Base-by-base conservation (phyloP, 2,113 vertebrate genomes). In the Atherinomorus stipes region DNA sequence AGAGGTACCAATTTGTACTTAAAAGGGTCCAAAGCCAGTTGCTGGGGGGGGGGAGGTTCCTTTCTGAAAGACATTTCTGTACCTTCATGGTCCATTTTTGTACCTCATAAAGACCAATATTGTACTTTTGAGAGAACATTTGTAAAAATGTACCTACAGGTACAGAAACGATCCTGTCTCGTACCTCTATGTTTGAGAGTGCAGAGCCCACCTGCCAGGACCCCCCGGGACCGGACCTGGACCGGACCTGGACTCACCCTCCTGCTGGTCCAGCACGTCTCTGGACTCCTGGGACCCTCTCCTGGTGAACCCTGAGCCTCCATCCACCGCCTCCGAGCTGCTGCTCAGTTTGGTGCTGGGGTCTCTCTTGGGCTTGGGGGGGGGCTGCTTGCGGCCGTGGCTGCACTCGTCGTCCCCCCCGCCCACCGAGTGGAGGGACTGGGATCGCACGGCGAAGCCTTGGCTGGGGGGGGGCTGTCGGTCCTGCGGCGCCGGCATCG, bases 311-410 rank as follows among this genome's bases (percentile, higher is more conserved):
- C 63, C 86, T 1, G 92, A 79, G 11, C 91, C 88, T 18, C 92
- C 90, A 58, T 97, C 95, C 80, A 99, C 96, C 0, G 94, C 96
- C 93, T 99, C 98, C 0, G 96, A 96, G 0, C 97, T 99, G 71
- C 93, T 96, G 93, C 98, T 99, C 78, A 99, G 87, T 90, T 98
- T 99, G 88, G 98, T 99, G 90, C 91, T 97, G 64, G 98, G 98
- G 83, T 99, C 97, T 85, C 98, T 86, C 80, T 95, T 96, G 22
- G 98, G 98, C 89, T 99, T 99, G 8, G 98, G 98, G 0, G 98
- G 98, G 0, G 98, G 98, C 26, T 96, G 97, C 90, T 96, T 97
- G 22, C 96, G 94, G 75, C 92, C 93, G 49, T 93, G 90, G 77
- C 86, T 94, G 61, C 94, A 94, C 40, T 98, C 96, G 0, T 98